Evolutionary conservation across 2,113 vertebrate species (phyloP).

Genomic region (Heptranchias perlo): DNA sequence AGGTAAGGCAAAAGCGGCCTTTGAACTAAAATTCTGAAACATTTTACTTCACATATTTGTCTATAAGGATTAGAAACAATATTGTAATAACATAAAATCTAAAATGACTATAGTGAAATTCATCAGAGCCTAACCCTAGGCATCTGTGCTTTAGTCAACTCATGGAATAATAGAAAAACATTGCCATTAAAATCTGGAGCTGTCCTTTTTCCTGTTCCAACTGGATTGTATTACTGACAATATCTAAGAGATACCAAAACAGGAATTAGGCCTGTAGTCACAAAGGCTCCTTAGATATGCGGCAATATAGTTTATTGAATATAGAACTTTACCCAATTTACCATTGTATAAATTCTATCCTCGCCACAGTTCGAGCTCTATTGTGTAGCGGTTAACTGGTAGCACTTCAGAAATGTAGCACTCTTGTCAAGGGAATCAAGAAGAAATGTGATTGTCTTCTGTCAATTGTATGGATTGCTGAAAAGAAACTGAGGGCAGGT

Average conservation of each 20-base stretch:
- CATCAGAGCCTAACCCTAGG: not conserved
- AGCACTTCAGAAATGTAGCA: slow-evolving; percentile 21
- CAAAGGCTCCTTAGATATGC: not conserved
- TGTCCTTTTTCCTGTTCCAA: not conserved
- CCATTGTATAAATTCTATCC: not conserved
- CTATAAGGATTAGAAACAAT: not conserved
- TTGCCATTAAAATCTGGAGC: not conserved
- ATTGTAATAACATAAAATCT: not conserved
- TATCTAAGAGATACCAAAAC: not conserved
- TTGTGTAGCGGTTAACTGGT: not conserved
- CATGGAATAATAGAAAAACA: not conserved
- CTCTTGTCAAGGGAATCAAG: not conserved
- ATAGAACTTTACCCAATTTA: not conserved
- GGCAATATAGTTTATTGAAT: not conserved
- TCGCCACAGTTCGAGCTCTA: not conserved
- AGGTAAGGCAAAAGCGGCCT: not conserved
- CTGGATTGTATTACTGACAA: not conserved
- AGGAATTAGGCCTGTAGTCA: not conserved
- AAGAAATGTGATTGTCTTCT: not conserved
- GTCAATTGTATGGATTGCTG: not conserved
- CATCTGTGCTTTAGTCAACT: not conserved
- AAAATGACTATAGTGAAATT: not conserved
- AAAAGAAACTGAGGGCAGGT: not conserved
- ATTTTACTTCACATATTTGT: not conserved
- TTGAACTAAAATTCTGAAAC: not conserved